Base-by-base conservation (phyloP, 2,888 invertebrate genomes). In the Branchipolynoe longqiensis region DNA sequence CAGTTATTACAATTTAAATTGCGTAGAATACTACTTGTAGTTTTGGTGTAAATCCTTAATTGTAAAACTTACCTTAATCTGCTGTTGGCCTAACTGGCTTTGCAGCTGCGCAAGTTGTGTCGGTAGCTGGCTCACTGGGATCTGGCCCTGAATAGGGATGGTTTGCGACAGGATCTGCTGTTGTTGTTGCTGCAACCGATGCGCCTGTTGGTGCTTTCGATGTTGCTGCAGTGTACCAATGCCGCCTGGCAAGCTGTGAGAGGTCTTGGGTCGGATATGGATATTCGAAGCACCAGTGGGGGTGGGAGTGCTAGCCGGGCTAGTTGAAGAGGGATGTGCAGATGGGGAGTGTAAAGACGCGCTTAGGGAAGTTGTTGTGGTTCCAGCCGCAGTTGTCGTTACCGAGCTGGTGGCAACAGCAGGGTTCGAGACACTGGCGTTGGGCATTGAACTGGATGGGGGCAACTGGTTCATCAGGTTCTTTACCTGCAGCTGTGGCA, bases 401-500 rank as follows among this genome's bases (percentile, higher is more conserved):
- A 36, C 82, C 56, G 58, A 18, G 33, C 56, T 56, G 6, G 31
- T 54, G 0, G 58, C 33, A 33, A 33, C 18, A 0, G 54, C 33
- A 6, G 82, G 22, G n/a, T 18, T 12, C 22, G 74, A 25, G 1
- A 14, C 1, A 14, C 22, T 8, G 3, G 36, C 38, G 6, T 3
- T 14, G 12, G 33, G 69, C 14, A 25, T 2, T 33, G 25, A 18
- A 25, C 36, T 38, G n/a, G 38, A 12, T 2, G 48, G n/a, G 22
- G 48, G 48, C n/a, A 48, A 48, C 78, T 58, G 14, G 36, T 82
- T 56, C 1, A 36, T 31, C 25, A 82, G 58, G 82, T 82, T 82
- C 38, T 58, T 58, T 1, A 58, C 59, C 54, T 82, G 82, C 25
- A 84, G 48, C 54, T 84, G 64, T 18, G 84, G 64, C 54, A 84